Percentiles rank a stretch among this genome's conserved stretches.
Evolutionary conservation across 2,113 vertebrate species (phyloP).

Genomic region (Chaenogobius annularis): DNA sequence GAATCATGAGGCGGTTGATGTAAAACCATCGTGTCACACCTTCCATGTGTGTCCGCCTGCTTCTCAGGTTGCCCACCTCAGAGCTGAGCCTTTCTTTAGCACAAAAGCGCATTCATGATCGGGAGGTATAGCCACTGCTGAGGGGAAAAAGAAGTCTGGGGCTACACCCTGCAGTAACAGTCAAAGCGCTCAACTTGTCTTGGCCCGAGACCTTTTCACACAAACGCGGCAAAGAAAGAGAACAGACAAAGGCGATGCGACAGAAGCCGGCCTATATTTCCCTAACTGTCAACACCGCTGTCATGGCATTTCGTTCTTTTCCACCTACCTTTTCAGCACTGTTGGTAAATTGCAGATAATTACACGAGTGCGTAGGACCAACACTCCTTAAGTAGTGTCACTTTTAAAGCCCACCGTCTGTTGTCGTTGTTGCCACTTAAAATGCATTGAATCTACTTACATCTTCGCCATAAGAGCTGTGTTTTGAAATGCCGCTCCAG

Average conservation of each 20-base stretch:
- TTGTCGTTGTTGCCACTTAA: conserved; percentile 21
- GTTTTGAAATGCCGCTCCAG: conserved; percentile 62
- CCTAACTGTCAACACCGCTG: conserved; percentile 24
- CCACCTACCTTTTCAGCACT: conserved; percentile 24
- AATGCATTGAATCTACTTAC: conserved; percentile 26
- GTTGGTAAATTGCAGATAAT: conserved; percentile 21
- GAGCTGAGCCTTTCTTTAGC: conserved; percentile 43
- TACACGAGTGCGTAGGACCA: conserved; percentile 8
- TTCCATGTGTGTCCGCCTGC: conserved; percentile 27
- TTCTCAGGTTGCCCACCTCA: conserved; percentile 41
- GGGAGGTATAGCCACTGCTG: conserved; percentile 46
- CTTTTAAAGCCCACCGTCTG: conserved; percentile 36
- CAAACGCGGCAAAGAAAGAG: conserved; percentile 39
- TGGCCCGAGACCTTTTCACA: conserved; percentile 42
- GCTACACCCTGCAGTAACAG: conserved; percentile 54
- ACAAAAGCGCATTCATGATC: conserved; percentile 66
- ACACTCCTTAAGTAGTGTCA: conserved; percentile 23
- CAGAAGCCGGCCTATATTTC: conserved; percentile 14
- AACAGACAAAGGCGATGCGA: conserved; percentile 38
- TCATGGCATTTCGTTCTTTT: conserved; percentile 1
- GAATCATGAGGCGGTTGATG: conserved; percentile 27
- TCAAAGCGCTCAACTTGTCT: conserved; percentile 54
- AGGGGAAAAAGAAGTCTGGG: conserved; percentile 53
- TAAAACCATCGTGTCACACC: conserved; percentile 41
- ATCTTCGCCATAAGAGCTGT: conserved; percentile 42